phyloP scores from a whole-genome alignment of 2,888 invertebrate species.

The Fabriciana adippe region DNA sequence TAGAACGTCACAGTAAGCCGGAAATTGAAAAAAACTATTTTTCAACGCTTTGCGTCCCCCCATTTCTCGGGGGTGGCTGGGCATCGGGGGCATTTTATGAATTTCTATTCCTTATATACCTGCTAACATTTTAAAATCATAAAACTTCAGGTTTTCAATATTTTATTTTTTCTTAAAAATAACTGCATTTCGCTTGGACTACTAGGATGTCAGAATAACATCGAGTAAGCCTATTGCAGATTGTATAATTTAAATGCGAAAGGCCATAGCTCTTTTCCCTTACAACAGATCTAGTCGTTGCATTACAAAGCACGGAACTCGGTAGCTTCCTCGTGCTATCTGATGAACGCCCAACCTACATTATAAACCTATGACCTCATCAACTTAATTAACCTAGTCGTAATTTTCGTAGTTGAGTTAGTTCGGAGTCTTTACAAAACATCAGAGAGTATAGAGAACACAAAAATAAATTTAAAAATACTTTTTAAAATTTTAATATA shows the following conservation, averaged over 20 bases:
- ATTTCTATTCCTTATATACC: too few species aligned
- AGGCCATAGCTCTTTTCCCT: conserved; percentile 8
- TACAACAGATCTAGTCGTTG: conserved; percentile 4
- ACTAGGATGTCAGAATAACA: not conserved
- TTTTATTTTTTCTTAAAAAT: too few species aligned
- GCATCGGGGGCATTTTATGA: too few species aligned
- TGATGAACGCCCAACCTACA: conserved; percentile 26
- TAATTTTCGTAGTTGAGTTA: conserved; percentile 4
- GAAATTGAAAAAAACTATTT: too few species aligned
- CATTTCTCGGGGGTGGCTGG: too few species aligned
- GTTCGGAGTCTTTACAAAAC: not conserved
- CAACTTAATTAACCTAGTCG: conserved; percentile 20
- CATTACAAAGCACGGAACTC: conserved; percentile 15
- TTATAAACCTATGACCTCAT: conserved; percentile 28
- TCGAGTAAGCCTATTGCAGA: not conserved
- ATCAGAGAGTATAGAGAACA: not conserved
- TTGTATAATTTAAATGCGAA: conserved; percentile 5
- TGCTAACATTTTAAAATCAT: too few species aligned
- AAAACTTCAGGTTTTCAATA: too few species aligned
- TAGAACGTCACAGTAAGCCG: too few species aligned
- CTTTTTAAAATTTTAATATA: too few species aligned
- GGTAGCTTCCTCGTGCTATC: conserved; percentile 19
- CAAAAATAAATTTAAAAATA: too few species aligned
- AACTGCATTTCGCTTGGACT: too few species aligned
- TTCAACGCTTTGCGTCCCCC: too few species aligned